These are phyloP conservation scores for Druceiella hillmani DNA, from an alignment of 2,888 invertebrate species.

Conservation along the genomic window DNA sequence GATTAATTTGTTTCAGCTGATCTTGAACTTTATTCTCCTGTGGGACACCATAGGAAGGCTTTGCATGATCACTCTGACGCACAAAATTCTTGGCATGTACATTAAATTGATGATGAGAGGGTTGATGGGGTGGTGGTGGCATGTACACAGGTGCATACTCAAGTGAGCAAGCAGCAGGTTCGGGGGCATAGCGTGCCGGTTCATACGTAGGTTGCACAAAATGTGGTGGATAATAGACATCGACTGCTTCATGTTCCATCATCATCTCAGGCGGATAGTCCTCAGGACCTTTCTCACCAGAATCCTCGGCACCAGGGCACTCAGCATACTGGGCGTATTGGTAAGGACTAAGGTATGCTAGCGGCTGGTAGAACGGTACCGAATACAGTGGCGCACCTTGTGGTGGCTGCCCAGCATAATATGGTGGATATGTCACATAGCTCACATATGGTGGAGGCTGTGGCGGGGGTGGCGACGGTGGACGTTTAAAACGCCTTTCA, in stretches of 20 bases:
- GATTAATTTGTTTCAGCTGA: too few species aligned
- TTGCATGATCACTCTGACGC: slow-evolving; percentile 35
- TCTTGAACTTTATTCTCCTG: slow-evolving; percentile 34
- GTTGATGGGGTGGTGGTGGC: slow-evolving; percentile 35
- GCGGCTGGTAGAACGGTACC: slow-evolving; percentile 46
- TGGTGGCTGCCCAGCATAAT: slow-evolving; percentile 48
- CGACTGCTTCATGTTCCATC: slow-evolving; percentile 48
- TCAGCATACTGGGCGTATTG: slow-evolving; percentile 47
- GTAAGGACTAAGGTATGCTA: slow-evolving; percentile 42
- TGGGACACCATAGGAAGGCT: slow-evolving; percentile 29
- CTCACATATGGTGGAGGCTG: slow-evolving; percentile 33
- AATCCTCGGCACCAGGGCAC: slow-evolving; percentile 42
- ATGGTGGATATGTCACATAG: slow-evolving; percentile 46
- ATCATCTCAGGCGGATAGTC: slow-evolving; percentile 41
- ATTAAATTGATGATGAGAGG: slow-evolving; percentile 43
- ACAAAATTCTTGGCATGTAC: slow-evolving; percentile 49
- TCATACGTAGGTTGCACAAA: slow-evolving; percentile 13
- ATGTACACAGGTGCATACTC: slow-evolving; percentile 40
- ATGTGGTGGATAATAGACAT: slow-evolving; percentile 35
- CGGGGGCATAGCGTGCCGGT: slow-evolving; percentile 28
- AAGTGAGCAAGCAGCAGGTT: slow-evolving; percentile 37
- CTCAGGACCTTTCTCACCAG: slow-evolving; percentile 41
- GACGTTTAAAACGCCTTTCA: slow-evolving; percentile 38
- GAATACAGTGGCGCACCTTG: slow-evolving; percentile 51
- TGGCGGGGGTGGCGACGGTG: slow-evolving; percentile 38